Evolutionary conservation across 2,888 invertebrate species (phyloP), one percentile per base, ranked within the genome.

Genomic region (Sphecodes monilicornis): DNA sequence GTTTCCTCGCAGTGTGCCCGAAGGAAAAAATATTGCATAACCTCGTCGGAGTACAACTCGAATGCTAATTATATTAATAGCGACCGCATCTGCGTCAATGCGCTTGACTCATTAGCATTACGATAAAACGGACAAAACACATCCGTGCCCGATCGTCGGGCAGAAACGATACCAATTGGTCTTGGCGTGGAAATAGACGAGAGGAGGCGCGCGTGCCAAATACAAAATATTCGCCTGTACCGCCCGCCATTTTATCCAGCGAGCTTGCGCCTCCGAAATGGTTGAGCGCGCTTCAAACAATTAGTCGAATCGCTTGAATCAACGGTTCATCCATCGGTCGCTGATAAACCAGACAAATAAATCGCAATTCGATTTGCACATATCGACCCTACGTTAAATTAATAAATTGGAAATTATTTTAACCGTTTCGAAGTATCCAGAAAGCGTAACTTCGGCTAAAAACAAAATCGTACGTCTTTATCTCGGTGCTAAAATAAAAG

Each of bases 31-130:
- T 70, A 79, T 85, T 85, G 79, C 79, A 79, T 84, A 85, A 85
- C 73, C 79, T 74, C 75, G 68, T 13, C 46, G 54, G 54, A 32
- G 66, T 66, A 72, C 82, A 39, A 76, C 73, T 60, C 76, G 84
- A 79, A 85, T 85, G 84, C 85, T 79, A 85, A 85, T 85, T 85
- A 79, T 84, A 76, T 84, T 84, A 85, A 84, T 79, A 79, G 79
- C 84, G 73, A 68, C 84, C 76, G 84, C 84, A 69, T 84, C 84
- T 84, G 84, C 84, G 84, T 83, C 84, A 84, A 57, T 66, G 39
- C 39, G 66, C 83, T 75, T 64, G 54, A 68, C 75, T 83, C 84
- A 85, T 85, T 84, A 83, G 73, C 79, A 79, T 68, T 78, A 72
- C 84, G 85, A 84, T 79, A 84, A 84, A 82, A 77, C 76, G 29